A percentile compares a stretch with the other conserved stretches of the same genome.
These are phyloP conservation scores for Pseudopodoces humilis DNA, from an alignment of 2,113 vertebrate genomes.

Conservation along the genomic window DNA sequence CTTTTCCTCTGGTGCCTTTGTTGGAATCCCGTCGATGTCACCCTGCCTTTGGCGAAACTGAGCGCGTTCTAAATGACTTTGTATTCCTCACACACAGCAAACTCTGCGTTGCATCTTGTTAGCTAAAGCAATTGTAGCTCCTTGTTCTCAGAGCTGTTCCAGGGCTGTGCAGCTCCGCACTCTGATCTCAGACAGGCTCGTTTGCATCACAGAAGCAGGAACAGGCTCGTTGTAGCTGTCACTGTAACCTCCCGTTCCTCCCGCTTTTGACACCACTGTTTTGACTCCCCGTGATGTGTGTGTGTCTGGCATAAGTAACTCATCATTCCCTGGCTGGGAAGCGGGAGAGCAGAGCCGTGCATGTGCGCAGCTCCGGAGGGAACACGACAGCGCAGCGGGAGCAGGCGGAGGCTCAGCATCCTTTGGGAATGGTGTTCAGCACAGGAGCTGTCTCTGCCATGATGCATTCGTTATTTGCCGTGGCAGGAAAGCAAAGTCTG, in stretches of 20 bases:
- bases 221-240: not conserved
- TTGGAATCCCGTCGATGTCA: rapidly evolving
- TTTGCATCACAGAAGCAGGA: not conserved
- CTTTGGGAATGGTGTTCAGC: not conserved
- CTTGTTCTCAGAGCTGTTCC: not conserved
- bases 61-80: not conserved
- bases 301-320: not conserved
- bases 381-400: not conserved
- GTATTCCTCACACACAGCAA: not conserved
- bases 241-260: not conserved
- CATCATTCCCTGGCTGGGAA: not conserved
- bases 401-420: not conserved
- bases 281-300: not conserved
- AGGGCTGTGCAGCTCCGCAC: not conserved
- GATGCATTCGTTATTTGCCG: not conserved
- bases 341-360: not conserved
- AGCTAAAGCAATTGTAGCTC: not conserved
- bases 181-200: not conserved
- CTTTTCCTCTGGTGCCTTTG: not conserved
- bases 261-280: not conserved
- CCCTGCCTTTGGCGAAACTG: not conserved
- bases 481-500: not conserved
- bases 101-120: not conserved
- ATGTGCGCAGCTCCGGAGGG: not conserved
- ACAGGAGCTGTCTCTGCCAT: not conserved